A percentile compares a stretch with the other conserved stretches of the same genome.
phyloP scores from a whole-genome alignment of 2,113 vertebrate genomes.

The Cyprinodon brontotheroides region DNA sequence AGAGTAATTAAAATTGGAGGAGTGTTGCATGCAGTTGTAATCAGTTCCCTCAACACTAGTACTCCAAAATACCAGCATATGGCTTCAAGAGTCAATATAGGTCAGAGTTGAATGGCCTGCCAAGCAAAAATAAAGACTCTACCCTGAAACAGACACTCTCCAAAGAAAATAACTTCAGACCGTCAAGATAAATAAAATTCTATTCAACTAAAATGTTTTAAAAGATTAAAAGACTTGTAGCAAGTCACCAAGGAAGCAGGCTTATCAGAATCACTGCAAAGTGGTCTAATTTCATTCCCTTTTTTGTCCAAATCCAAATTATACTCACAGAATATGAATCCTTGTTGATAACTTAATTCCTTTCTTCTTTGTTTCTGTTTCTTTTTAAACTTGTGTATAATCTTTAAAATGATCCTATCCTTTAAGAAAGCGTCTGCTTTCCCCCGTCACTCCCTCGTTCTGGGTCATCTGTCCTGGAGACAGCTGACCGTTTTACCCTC shows the following conservation, averaged over 20 bases:
- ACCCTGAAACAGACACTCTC: not conserved
- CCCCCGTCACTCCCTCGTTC: conserved; percentile 20
- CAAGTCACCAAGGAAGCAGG: too few relatives aligned
- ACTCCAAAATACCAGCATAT: not conserved
- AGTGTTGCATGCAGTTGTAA: not conserved
- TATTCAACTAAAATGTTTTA: not conserved
- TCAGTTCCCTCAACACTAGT: not conserved
- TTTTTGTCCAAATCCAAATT: conserved; percentile 13
- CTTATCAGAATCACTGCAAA: too few relatives aligned
- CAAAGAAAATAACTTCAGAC: not conserved
- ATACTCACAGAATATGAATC: conserved; percentile 60
- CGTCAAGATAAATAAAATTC: not conserved
- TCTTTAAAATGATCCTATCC: conserved; percentile 14
- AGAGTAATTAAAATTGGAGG: not conserved
- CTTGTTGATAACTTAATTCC: not conserved
- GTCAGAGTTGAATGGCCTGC: not conserved
- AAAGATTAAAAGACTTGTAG: too few relatives aligned
- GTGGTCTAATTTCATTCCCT: not conserved
- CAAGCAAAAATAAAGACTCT: not conserved
- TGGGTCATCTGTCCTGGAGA: conserved; percentile 51
- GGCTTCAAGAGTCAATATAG: not conserved
- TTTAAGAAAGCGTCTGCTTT: conserved; percentile 10
- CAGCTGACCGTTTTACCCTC: conserved; percentile 76
- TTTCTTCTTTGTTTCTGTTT: conserved; percentile 11
- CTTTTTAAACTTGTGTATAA: not conserved